Conservation (phyloP, 2,113 vertebrate genomes). For the Mormoops blainvillei region DNA sequence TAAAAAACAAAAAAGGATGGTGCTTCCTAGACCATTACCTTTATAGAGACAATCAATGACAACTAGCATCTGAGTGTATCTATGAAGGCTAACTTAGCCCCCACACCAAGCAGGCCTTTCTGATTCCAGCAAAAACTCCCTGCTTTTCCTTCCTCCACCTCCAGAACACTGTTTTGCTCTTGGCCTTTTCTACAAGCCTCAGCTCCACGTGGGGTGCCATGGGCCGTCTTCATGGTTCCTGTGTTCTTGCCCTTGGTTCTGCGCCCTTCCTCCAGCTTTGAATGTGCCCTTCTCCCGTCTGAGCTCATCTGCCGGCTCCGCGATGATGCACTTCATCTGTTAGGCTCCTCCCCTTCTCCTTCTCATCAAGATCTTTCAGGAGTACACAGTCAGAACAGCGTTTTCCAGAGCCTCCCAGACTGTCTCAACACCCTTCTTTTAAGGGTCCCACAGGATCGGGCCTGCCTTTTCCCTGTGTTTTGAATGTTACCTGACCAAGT, state of each 20-base stretch:
- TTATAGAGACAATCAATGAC: not conserved
- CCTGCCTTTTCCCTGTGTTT: not conserved
- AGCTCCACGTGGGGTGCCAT: not conserved
- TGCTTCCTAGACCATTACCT: not conserved
- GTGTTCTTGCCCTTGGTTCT: slow-evolving; percentile 38
- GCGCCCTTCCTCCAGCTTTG: slow-evolving; percentile 41
- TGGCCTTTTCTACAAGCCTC: not conserved
- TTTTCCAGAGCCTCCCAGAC: not conserved
- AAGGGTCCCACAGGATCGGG: not conserved
- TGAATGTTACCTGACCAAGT: not conserved
- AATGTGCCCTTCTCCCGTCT: not conserved
- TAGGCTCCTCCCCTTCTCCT: slow-evolving; percentile 34
- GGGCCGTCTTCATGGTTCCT: not conserved
- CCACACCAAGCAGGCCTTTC: not conserved
- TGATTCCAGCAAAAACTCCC: not conserved
- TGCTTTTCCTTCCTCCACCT: not conserved
- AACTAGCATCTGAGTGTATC: not conserved
- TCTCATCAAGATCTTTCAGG: not conserved
- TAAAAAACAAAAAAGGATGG: not conserved
- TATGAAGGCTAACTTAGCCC: not conserved
- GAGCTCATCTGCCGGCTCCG: not conserved
- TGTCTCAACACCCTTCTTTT: not conserved
- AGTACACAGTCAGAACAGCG: not conserved
- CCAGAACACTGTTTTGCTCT: not conserved
- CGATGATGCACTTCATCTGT: not conserved